Percentiles rank a stretch among this genome's conserved stretches.
Evolutionary conservation across 2,797 vertebrate genomes (phyloP).

Genomic region (Phrynocephalus vlangalii): DNA sequence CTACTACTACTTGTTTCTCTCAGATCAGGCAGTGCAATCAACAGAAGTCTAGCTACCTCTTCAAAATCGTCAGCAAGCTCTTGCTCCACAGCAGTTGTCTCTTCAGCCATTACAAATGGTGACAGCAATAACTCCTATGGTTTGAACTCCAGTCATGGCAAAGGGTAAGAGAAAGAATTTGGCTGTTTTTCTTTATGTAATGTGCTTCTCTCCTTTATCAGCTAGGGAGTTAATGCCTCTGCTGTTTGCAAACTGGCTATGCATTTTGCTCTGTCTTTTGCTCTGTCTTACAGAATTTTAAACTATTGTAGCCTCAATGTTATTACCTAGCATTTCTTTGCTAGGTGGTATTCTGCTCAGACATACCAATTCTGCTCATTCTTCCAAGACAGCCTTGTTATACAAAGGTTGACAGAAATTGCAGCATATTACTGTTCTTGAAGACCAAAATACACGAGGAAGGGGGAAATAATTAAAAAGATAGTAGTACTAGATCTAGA

Average conservation of each 20-base stretch:
- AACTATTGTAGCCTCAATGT: slow-evolving; percentile 39
- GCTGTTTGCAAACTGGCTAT: slow-evolving; percentile 21
- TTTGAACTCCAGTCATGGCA: slow-evolving; percentile 88
- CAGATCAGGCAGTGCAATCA: slow-evolving; percentile 92
- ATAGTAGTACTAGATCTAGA: background rate
- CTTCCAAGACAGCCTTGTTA: background rate
- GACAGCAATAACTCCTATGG: slow-evolving; percentile 91
- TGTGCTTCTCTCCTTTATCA: slow-evolving; percentile 30
- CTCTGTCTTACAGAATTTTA: background rate
- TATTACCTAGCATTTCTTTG: slow-evolving; percentile 27
- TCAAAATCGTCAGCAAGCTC: slow-evolving; percentile 89
- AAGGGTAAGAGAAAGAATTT: slow-evolving; percentile 80
- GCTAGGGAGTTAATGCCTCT: slow-evolving; percentile 30
- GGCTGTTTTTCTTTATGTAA: slow-evolving; percentile 44
- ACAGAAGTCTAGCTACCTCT: slow-evolving; percentile 95
- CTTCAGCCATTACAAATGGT: slow-evolving; percentile 92
- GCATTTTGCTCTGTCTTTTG: background rate
- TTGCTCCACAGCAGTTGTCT: slow-evolving; percentile 89
- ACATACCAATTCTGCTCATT: background rate
- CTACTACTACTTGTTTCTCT: slow-evolving; percentile 66
- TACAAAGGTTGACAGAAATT: background rate
- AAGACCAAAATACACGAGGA: background rate
- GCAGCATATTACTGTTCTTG: background rate
- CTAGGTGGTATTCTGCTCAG: slow-evolving; percentile 38
- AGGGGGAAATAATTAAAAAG: background rate